Evolutionary conservation across 2,888 invertebrate species (phyloP).

Genomic region (Meandrusa payeni): DNA sequence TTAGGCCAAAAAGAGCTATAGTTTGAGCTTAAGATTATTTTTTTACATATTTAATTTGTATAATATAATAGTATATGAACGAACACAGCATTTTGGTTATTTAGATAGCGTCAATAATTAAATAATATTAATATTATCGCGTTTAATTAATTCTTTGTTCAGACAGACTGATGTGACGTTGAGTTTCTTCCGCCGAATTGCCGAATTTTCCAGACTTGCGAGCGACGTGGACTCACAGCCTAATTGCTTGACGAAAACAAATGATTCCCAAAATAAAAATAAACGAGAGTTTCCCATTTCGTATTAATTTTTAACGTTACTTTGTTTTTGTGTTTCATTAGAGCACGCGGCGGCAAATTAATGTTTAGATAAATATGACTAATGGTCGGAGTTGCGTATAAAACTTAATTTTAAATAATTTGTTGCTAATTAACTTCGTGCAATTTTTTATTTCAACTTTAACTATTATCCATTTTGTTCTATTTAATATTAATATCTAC

Average conservation of each 20-base stretch:
- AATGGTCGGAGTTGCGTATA: slow-evolving; percentile 25
- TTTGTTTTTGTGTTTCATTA: slow-evolving; percentile 52
- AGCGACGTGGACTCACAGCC: slow-evolving; percentile 57
- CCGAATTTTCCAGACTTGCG: slow-evolving; percentile 47
- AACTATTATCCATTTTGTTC: neutral
- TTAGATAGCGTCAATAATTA: no score
- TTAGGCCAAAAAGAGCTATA: no score
- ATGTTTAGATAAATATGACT: slow-evolving; percentile 34
- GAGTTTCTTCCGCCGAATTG: slow-evolving; percentile 62
- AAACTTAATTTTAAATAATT: slow-evolving; percentile 25
- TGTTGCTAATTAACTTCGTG: slow-evolving; percentile 15
- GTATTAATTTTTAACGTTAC: slow-evolving; percentile 66
- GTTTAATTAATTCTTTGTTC: no score
- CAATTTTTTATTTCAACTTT: slow-evolving; percentile 2
- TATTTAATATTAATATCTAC: no score
- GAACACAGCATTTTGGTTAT: no score
- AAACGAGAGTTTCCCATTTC: slow-evolving; percentile 73
- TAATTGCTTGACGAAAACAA: slow-evolving; percentile 80
- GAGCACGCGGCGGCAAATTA: slow-evolving; percentile 37
- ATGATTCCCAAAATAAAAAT: slow-evolving; percentile 76
- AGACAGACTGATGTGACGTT: slow-evolving; percentile 53
- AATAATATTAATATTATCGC: no score
- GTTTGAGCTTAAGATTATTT: no score
- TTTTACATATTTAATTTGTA: no score
- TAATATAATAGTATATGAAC: no score